A percentile compares a stretch with the other conserved stretches of the same genome.
Conservation (phyloP, 1,140 invertebrate species). For the Lanistes nyassanus region DNA sequence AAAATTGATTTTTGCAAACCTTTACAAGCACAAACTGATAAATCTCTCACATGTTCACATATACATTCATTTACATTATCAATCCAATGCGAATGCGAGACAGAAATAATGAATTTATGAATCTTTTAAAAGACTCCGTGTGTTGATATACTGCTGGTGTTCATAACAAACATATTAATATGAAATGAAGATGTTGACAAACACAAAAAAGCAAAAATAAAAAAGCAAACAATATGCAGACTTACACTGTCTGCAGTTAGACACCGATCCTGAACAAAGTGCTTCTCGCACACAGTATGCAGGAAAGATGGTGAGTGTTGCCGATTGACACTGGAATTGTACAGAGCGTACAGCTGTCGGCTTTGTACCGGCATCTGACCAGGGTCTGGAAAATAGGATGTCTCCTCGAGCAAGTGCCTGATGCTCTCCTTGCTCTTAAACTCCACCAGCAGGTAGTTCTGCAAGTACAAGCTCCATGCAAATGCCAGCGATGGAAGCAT, state of each 20-base stretch:
- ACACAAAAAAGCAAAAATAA: neutral
- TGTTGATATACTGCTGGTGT: neutral
- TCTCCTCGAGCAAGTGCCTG: neutral
- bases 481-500: neutral
- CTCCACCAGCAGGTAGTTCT: constrained; percentile 19
- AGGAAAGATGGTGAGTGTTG: neutral
- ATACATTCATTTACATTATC: too few relatives aligned
- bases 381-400: neutral
- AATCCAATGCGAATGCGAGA: too few relatives aligned
- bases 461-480: neutral
- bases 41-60: too few relatives aligned
- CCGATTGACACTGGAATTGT: neutral
- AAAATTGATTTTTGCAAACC: too few relatives aligned
- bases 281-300: neutral
- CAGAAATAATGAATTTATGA: too few relatives aligned
- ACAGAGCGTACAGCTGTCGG: constrained; percentile 14
- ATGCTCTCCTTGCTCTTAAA: neutral
- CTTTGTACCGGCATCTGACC: constrained; percentile 13
- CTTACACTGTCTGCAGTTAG: constrained; percentile 13
- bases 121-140: neutral
- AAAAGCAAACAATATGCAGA: neutral
- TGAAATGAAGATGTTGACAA: neutral
- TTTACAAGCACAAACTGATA: too few relatives aligned
- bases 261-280: neutral
- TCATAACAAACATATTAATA: neutral